A percentile compares a stretch with the other conserved stretches of the same genome.
Conservation (phyloP, 2,888 invertebrate genomes). For the Pseudanteris insignis region DNA sequence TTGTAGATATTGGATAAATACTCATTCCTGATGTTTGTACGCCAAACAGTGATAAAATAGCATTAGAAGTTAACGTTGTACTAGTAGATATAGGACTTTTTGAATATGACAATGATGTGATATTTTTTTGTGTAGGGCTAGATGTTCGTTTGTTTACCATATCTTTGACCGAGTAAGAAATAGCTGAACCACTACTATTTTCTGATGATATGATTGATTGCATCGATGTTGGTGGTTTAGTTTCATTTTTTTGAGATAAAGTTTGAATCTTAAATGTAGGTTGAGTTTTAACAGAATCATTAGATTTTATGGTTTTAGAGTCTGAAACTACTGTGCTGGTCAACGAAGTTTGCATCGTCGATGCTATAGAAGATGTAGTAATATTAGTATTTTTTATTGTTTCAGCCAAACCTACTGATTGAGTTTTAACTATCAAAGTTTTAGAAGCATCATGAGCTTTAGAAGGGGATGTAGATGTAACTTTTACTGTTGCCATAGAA, state of each 20-base stretch:
- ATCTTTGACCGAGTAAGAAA: constrained; percentile 54
- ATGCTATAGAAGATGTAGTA: neutral
- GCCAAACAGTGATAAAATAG: constrained; percentile 44
- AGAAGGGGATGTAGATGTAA: neutral
- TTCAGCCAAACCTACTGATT: neutral
- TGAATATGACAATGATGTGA: constrained; percentile 7
- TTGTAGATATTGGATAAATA: constrained; percentile 53
- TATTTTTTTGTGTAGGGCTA: constrained; percentile 12
- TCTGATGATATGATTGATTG: constrained; percentile 10
- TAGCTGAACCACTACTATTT: constrained; percentile 42
- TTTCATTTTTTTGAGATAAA: constrained; percentile 10
- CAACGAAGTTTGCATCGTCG: neutral
- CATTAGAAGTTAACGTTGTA: constrained; percentile 7
- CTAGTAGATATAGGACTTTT: constrained; percentile 9
- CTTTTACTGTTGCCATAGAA: constrained; percentile 1
- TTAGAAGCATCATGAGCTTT: constrained; percentile 4
- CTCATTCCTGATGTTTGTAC: constrained; percentile 56
- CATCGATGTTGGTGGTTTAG: neutral
- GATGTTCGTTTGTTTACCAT: constrained; percentile 19
- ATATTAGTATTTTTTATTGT: constrained; percentile 4
- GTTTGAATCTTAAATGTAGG: constrained; percentile 10
- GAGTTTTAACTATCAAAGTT: constrained; percentile 9
- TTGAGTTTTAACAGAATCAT: constrained; percentile 5
- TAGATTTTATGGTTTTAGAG: constrained; percentile 1
- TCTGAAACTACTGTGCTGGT: neutral